phyloP scores from a whole-genome alignment of 2,888 invertebrate genomes.

The Tipula unca region DNA sequence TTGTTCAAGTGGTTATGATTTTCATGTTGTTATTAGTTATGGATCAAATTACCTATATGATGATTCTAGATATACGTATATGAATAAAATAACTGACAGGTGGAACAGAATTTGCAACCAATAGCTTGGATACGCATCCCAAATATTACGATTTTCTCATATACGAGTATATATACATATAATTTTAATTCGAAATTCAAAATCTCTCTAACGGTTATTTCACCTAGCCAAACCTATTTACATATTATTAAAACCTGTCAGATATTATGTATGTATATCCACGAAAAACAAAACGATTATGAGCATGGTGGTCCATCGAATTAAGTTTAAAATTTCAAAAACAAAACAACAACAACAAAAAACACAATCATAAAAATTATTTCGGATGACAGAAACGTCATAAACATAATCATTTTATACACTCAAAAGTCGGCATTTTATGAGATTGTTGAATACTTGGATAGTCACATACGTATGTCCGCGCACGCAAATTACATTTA shows the following conservation, averaged over 20 bases:
- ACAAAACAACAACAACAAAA: neutral
- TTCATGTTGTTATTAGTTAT: neutral
- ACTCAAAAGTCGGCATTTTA: neutral
- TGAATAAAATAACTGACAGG: neutral
- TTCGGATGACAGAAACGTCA: neutral
- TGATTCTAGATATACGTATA: neutral
- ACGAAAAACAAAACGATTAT: neutral
- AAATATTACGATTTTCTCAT: neutral
- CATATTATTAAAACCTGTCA: neutral
- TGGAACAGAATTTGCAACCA: neutral
- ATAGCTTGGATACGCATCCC: neutral
- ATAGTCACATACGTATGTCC: neutral
- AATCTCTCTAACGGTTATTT: neutral
- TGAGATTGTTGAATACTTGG: neutral
- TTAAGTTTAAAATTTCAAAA: neutral
- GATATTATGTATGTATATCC: neutral
- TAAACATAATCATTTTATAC: neutral
- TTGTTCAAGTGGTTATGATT: conserved; percentile 14
- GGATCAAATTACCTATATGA: neutral
- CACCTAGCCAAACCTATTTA: conserved; percentile 8
- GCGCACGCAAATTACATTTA: neutral
- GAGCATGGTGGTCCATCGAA: neutral
- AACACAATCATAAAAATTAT: neutral
- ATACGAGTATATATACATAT: neutral
- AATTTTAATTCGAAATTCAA: neutral